Percentiles rank a stretch among this genome's conserved stretches.
phyloP scores from a whole-genome alignment of 37 sponge, comb jelly and placozoan species.

The Corticium candelabrum region DNA sequence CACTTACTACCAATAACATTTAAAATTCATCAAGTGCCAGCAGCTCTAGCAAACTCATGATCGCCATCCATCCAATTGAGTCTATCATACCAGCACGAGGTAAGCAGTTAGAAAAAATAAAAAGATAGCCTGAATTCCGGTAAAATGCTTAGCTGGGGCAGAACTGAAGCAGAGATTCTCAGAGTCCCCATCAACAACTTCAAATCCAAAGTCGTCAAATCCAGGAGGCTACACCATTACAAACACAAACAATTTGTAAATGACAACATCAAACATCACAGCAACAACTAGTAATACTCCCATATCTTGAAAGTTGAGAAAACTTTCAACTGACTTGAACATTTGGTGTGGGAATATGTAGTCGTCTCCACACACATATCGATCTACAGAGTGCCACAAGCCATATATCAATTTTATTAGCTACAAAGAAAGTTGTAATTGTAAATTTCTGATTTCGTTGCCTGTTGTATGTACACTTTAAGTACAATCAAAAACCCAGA shows the following conservation, averaged over 20 bases:
- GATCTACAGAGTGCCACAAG: not conserved
- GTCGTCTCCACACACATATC: slow-evolving; percentile 7
- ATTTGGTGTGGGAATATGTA: not conserved
- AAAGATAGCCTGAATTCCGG: too few relatives aligned
- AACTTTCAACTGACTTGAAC: not conserved
- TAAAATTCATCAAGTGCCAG: too few relatives aligned
- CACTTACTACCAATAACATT: too few relatives aligned
- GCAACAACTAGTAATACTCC: not conserved
- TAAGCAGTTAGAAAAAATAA: too few relatives aligned
- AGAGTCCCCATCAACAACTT: not conserved
- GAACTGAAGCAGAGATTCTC: not conserved
- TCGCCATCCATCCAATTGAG: too few relatives aligned
- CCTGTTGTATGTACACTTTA: too few relatives aligned
- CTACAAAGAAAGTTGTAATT: too few relatives aligned
- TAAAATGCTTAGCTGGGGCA: not conserved
- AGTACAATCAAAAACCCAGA: too few relatives aligned
- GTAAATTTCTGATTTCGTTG: too few relatives aligned
- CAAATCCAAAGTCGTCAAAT: not conserved
- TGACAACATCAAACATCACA: too few relatives aligned
- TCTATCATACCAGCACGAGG: too few relatives aligned
- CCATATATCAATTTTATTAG: not conserved
- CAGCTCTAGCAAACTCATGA: too few relatives aligned
- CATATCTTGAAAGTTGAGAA: not conserved
- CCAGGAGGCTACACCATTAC: not conserved
- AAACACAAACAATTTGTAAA: not conserved